phyloP scores from a whole-genome alignment of 2,888 invertebrate species.

The Corythucha ciliata region DNA sequence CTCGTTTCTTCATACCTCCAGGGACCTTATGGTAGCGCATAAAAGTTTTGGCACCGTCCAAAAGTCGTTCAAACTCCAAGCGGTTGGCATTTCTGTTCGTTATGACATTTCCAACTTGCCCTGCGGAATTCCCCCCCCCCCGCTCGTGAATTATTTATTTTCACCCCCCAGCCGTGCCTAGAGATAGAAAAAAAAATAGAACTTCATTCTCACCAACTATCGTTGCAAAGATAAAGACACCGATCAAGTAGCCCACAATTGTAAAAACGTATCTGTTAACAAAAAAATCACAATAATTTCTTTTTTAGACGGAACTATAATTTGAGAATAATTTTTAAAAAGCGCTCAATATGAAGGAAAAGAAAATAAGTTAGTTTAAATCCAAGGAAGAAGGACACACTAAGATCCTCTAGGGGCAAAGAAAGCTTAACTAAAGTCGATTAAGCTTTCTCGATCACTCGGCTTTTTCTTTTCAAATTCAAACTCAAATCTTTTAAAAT shows the following conservation, averaged over 20 bases:
- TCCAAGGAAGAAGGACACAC: background rate
- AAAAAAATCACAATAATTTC: background rate
- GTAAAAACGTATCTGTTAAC: slow-evolving; percentile 84
- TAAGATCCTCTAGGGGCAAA: slow-evolving; percentile 1
- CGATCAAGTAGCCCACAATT: slow-evolving; percentile 92
- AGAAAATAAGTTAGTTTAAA: background rate
- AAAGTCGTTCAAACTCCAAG: slow-evolving; percentile 83
- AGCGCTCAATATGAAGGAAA: background rate
- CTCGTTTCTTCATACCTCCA: slow-evolving; percentile 89
- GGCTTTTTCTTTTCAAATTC: too few species aligned
- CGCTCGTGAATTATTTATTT: too few species aligned
- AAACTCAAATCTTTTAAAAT: too few species aligned
- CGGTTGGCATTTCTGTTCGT: slow-evolving; percentile 94
- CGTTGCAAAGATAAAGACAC: slow-evolving; percentile 95
- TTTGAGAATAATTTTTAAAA: background rate
- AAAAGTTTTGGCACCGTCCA: slow-evolving; percentile 94
- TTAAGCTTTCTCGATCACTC: too few species aligned
- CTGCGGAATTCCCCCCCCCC: too few species aligned
- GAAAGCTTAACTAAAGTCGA: background rate
- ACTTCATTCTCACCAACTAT: slow-evolving; percentile 66
- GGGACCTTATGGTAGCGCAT: slow-evolving; percentile 97
- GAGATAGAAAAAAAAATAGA: too few species aligned
- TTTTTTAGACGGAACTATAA: background rate
- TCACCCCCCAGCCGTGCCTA: too few species aligned
- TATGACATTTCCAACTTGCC: slow-evolving; percentile 96